Evolutionary conservation across 2,888 invertebrate genomes (phyloP).

Genomic region (Athripsodes cinereus): DNA sequence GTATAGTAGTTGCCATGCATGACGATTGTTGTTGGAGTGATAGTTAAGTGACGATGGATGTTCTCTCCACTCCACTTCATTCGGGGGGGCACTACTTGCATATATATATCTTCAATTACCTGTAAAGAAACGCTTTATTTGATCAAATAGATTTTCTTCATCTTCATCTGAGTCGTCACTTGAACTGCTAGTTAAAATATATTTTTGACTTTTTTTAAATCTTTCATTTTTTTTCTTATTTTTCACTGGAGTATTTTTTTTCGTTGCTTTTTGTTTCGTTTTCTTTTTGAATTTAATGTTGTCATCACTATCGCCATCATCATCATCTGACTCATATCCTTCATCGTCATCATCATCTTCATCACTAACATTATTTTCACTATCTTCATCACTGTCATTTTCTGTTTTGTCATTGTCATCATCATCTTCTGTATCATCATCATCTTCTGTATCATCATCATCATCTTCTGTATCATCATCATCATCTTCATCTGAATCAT

Average conservation of each 20-base stretch:
- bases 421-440: slow-evolving; percentile 25
- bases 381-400: slow-evolving; percentile 33
- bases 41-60: slow-evolving; percentile 13
- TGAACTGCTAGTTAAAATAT: slow-evolving; percentile 31
- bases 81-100: slow-evolving; percentile 34
- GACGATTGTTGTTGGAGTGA: slow-evolving; percentile 18
- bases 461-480: slow-evolving; percentile 30
- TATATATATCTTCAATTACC: slow-evolving; percentile 45
- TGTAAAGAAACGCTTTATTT: slow-evolving; percentile 49
- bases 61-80: slow-evolving; percentile 6
- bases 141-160: slow-evolving; percentile 43
- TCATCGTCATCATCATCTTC: slow-evolving; percentile 41
- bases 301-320: slow-evolving; percentile 39
- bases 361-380: slow-evolving; percentile 38
- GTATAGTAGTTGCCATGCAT: slow-evolving; percentile 23
- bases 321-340: slow-evolving; percentile 38
- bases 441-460: slow-evolving; percentile 31
- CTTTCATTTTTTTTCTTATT: slow-evolving; percentile 32
- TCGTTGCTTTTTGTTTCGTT: slow-evolving; percentile 38
- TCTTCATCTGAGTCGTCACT: slow-evolving; percentile 31
- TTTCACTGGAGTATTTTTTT: slow-evolving; percentile 35
- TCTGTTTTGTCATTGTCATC: slow-evolving; percentile 29
- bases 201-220: slow-evolving; percentile 38
- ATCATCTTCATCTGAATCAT: slow-evolving; percentile 32
- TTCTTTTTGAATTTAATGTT: slow-evolving; percentile 39